Base-by-base conservation (phyloP, 2,888 invertebrate genomes). In the Tenthredo livida region DNA sequence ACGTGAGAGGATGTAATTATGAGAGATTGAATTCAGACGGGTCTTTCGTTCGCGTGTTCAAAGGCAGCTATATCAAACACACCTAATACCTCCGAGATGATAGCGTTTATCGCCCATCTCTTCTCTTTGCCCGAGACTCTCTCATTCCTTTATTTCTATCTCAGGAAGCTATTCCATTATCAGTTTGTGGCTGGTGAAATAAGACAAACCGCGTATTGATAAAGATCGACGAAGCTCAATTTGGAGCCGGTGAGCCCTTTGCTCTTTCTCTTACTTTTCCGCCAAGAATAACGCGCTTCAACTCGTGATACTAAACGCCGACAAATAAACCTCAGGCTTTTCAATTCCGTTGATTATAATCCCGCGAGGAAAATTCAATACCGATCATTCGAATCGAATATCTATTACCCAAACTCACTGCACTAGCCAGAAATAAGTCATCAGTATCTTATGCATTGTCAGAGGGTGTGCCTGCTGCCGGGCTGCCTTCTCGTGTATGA, bases 371-470 rank as follows among this genome's bases (percentile, higher is more conserved):
- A 40, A 40, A 58, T 40, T 61, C 40, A 40, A 61, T 12, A 4
- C n/a, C 33, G 77, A 77, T 21, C 40, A 61, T 80, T 61, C 37
- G 25, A 61, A 80, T 80, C 40, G 80, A 61, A 80, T 61, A 61
- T 40, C 21, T 37, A 61, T 61, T 40, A 61, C 40, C n/a, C 25
- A 15, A 37, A 65, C 84, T 84, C 77, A 29, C n/a, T n/a, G n/a
- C 29, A 29, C 67, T 10, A 54, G 83, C 70, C 72, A 86, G 87
- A 85, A 75, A 86, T 85, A 86, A 89, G 87, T 88, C 88, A 87
- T 86, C 88, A 88, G 88, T 87, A 88, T 88, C 88, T 88, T 87
- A 88, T 89, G 88, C 89, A 90, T 90, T 91, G 90, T 91, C 90
- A 88, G 89, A 87, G 85, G 65, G 87, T 87, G 80, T 80, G 58